Percentiles rank a stretch among this genome's conserved stretches.
Conservation (phyloP, 1,140 invertebrate species). For the Eurosta solidaginis region DNA sequence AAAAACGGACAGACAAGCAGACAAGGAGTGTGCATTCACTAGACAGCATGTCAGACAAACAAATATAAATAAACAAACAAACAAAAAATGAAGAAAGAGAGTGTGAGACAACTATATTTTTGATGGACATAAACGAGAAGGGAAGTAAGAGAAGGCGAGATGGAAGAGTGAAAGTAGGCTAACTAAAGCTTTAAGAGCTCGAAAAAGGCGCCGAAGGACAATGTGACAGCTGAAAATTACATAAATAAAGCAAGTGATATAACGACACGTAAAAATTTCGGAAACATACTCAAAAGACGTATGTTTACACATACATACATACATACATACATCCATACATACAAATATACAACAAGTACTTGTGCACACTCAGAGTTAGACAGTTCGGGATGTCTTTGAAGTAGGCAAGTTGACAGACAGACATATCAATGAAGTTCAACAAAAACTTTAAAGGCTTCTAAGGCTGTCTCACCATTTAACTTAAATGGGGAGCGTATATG, state of each 20-base stretch:
- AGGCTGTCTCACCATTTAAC: too few relatives aligned
- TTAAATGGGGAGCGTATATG: too few relatives aligned
- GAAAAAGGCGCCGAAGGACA: neutral
- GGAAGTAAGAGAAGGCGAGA: too few relatives aligned
- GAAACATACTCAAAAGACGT: neutral
- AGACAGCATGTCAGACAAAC: conserved; percentile 19
- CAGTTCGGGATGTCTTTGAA: too few relatives aligned
- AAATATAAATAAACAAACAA: conserved; percentile 4
- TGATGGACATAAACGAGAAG: too few relatives aligned
- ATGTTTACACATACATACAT: neutral
- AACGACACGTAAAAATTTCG: neutral
- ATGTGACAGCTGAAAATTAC: neutral
- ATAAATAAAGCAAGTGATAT: conserved; percentile 9
- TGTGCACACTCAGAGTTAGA: too few relatives aligned
- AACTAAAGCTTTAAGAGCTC: neutral
- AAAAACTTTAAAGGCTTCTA: too few relatives aligned
- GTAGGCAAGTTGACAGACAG: neutral
- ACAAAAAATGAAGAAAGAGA: neutral
- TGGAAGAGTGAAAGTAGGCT: neutral
- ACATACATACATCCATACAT: too few relatives aligned
- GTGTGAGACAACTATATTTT: neutral
- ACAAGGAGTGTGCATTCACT: neutral
- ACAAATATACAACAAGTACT: too few relatives aligned
- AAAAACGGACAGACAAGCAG: neutral
- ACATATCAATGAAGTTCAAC: neutral